Evolutionary conservation across 2,888 invertebrate genomes (phyloP).

Genomic region (Sphaerophoria taeniata): DNA sequence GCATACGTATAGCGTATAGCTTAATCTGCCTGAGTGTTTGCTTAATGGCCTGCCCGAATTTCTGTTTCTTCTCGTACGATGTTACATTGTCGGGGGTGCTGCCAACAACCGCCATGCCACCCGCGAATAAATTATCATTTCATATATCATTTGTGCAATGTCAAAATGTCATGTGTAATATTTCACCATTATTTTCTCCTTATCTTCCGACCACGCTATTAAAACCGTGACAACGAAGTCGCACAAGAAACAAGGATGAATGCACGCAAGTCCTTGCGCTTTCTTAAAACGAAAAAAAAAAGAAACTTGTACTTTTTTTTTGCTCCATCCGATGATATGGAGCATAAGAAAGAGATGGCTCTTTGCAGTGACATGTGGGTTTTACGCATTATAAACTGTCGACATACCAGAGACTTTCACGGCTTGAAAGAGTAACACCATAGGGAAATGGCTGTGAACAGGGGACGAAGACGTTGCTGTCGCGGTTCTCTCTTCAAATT

Average conservation of each 20-base stretch:
- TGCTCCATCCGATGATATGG: slow-evolving; percentile 49
- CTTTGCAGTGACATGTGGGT: slow-evolving; percentile 68
- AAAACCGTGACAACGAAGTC: slow-evolving; percentile 71
- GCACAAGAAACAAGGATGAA: slow-evolving; percentile 60
- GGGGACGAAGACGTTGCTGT: slow-evolving; percentile 43
- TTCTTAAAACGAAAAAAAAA: not conserved
- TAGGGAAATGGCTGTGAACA: slow-evolving; percentile 27
- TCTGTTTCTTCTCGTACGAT: not conserved
- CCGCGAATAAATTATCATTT: slow-evolving; percentile 73
- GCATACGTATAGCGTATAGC: not conserved
- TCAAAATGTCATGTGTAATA: slow-evolving; percentile 74
- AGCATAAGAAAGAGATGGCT: slow-evolving; percentile 51
- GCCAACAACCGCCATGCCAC: slow-evolving; percentile 16
- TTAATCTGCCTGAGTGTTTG: slow-evolving; percentile 20
- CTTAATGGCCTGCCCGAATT: slow-evolving; percentile 50
- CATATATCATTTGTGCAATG: slow-evolving; percentile 74
- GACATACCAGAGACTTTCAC: slow-evolving; percentile 25
- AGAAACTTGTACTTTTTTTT: slow-evolving; percentile 35
- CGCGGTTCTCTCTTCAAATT: slow-evolving; percentile 67
- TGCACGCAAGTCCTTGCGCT: slow-evolving; percentile 44
- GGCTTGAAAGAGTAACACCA: slow-evolving; percentile 18
- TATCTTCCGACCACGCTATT: slow-evolving; percentile 70
- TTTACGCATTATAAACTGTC: slow-evolving; percentile 73
- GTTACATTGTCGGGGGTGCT: not conserved
- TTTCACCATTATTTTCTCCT: slow-evolving; percentile 74